phyloP scores from a whole-genome alignment of 1,140 invertebrate genomes.

The Atopsyche davidsoni region DNA sequence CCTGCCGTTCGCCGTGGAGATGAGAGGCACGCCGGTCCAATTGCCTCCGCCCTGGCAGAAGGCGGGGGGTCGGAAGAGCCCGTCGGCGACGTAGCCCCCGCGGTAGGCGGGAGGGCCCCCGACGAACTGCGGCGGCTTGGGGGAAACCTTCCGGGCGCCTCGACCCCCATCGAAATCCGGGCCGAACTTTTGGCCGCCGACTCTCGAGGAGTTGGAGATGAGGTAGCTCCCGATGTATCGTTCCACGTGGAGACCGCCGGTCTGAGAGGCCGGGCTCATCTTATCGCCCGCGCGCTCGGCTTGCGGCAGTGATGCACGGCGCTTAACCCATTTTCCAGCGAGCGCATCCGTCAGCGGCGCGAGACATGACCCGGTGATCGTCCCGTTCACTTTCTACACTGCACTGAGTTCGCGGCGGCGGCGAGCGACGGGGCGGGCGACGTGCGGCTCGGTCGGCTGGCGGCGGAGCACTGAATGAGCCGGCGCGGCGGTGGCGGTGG shows the following conservation, averaged over 20 bases:
- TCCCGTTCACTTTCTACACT: constrained; percentile 25
- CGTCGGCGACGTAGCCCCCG: constrained; percentile 35
- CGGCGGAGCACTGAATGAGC: constrained; percentile 31
- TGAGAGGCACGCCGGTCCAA: constrained; percentile 64
- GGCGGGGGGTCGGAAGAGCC: constrained; percentile 42
- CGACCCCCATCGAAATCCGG: constrained; percentile 37
- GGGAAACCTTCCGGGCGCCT: constrained; percentile 34
- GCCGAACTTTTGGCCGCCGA: constrained; percentile 33
- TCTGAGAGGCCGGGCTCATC: constrained; percentile 58
- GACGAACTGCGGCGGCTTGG: constrained; percentile 42
- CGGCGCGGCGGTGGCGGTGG: constrained; percentile 29
- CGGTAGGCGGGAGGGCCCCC: constrained; percentile 42
- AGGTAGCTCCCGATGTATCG: constrained; percentile 60
- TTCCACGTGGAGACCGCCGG: constrained; percentile 54
- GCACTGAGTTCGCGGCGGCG: neutral
- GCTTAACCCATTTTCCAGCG: constrained; percentile 41
- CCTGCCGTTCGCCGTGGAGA: constrained; percentile 53
- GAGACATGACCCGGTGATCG: neutral
- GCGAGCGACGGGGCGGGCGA: neutral
- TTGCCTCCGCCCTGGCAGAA: constrained; percentile 44
- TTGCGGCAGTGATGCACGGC: constrained; percentile 39
- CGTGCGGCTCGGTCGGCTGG: constrained; percentile 30
- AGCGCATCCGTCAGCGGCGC: constrained; percentile 15
- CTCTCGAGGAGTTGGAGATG: constrained; percentile 43
- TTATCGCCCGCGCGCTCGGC: constrained; percentile 30